A percentile compares a stretch with the other conserved stretches of the same genome.
phyloP scores from a whole-genome alignment of 92 coral and sea anemone species.

The Zoanthus solanderi region DNA sequence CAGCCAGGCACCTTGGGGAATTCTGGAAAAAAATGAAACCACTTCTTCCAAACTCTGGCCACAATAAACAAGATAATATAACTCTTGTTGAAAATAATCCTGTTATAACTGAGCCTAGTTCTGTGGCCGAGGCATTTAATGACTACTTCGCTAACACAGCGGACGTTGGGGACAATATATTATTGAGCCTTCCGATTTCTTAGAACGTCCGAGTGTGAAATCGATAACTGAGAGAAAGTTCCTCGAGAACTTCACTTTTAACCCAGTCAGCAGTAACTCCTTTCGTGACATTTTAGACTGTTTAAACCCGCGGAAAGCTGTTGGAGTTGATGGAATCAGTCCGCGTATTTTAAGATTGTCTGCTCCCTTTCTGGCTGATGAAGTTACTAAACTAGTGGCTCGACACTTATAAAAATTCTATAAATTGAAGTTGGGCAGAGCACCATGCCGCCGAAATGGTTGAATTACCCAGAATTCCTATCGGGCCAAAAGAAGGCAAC shows the following conservation, averaged over 20 bases:
- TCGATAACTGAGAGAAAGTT: too few species aligned
- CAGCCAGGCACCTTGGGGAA: too few species aligned
- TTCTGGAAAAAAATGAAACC: too few species aligned
- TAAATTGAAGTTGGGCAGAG: too few species aligned
- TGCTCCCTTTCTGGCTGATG: constrained; percentile 44
- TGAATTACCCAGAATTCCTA: too few species aligned
- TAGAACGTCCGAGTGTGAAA: too few species aligned
- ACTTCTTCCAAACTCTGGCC: too few species aligned
- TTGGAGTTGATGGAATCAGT: constrained; percentile 48
- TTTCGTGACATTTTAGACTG: neutral
- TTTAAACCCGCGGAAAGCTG: constrained; percentile 44
- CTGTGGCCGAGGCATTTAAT: constrained; percentile 50
- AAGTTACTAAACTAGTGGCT: constrained; percentile 21
- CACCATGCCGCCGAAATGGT: too few species aligned
- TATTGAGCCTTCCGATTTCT: neutral
- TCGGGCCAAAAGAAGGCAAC: too few species aligned
- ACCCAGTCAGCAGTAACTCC: too few species aligned
- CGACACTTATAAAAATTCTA: too few species aligned
- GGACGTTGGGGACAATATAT: neutral
- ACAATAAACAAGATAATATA: neutral
- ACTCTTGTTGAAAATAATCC: constrained; percentile 43
- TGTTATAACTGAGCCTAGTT: constrained; percentile 45
- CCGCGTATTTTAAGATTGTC: constrained; percentile 46
- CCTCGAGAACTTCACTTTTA: too few species aligned
- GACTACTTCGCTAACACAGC: constrained; percentile 34